Evolutionary conservation across 2,113 vertebrate genomes (phyloP).

Genomic region (Amphiprion ocellaris): DNA sequence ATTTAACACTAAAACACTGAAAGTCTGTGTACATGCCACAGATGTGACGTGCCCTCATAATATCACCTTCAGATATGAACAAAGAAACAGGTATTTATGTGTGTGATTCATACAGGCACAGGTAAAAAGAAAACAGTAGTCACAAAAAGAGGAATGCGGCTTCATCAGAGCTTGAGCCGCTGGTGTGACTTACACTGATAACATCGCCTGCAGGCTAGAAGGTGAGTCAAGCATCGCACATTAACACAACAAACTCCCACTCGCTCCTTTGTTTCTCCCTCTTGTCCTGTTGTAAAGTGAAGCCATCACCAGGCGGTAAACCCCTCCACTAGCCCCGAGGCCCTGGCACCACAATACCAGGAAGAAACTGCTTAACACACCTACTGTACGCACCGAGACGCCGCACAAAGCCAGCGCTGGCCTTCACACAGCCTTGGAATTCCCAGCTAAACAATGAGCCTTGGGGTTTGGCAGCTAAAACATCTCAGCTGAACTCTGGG

Average conservation of each 20-base stretch:
- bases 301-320: constrained; percentile 43
- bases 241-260: constrained; percentile 51
- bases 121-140: neutral
- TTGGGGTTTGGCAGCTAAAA: neutral
- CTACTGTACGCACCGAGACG: constrained; percentile 4
- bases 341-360: constrained; percentile 64
- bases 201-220: constrained; percentile 49
- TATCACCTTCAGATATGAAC: constrained; percentile 25
- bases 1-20: too few relatives aligned
- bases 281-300: constrained; percentile 23
- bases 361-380: constrained; percentile 50
- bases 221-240: constrained; percentile 61
- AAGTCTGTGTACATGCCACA: too few relatives aligned
- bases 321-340: constrained; percentile 36
- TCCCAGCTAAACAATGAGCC: constrained; percentile 31
- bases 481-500: neutral
- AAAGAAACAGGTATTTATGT: constrained; percentile 15
- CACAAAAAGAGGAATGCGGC: constrained; percentile 33
- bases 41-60: too few relatives aligned
- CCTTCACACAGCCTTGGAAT: constrained; percentile 6
- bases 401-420: neutral
- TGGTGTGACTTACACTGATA: constrained; percentile 57
- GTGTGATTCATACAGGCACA: constrained; percentile 37
- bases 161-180: constrained; percentile 37
- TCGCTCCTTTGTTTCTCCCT: constrained; percentile 35